These are phyloP conservation scores for Nerophis ophidion DNA, from an alignment of 2,113 vertebrate species.

Conservation along the genomic window DNA sequence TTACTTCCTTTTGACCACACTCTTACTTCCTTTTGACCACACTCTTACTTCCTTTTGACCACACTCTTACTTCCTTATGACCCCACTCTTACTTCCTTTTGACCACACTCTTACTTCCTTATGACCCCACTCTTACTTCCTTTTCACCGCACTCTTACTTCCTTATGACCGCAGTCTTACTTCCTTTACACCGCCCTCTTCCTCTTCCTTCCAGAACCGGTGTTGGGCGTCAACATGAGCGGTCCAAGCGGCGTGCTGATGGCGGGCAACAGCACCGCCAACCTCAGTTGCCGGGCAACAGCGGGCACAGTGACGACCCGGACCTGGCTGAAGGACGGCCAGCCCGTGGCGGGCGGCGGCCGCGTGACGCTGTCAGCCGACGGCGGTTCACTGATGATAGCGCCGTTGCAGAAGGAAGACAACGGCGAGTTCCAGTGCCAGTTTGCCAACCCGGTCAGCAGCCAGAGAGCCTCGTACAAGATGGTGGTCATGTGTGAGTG, in stretches of 20 bases:
- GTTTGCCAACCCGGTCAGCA: slow-evolving; percentile 44
- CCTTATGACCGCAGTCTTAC: too few relatives aligned
- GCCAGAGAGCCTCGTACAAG: neutral
- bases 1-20: too few relatives aligned
- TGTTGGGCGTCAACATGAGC: slow-evolving; percentile 31
- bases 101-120: too few relatives aligned
- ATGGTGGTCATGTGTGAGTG: slow-evolving; percentile 65
- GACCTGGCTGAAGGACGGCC: slow-evolving; percentile 49
- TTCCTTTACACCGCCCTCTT: too few relatives aligned
- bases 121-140: too few relatives aligned
- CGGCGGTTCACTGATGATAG: slow-evolving; percentile 33
- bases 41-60: too few relatives aligned
- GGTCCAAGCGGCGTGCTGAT: slow-evolving; percentile 32
- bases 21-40: too few relatives aligned
- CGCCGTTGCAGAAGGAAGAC: slow-evolving; percentile 48
- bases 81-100: too few relatives aligned
- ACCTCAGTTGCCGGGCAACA: slow-evolving; percentile 51
- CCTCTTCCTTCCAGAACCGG: slow-evolving; percentile 32
- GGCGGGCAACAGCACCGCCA: slow-evolving; percentile 50
- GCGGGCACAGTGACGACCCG: slow-evolving; percentile 8
- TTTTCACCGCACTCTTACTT: too few relatives aligned
- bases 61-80: too few relatives aligned
- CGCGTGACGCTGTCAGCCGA: slow-evolving; percentile 15
- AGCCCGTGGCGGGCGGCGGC: neutral
- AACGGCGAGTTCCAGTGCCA: slow-evolving; percentile 50